Conservation (phyloP, 2,888 invertebrate species). For the Lithophane ornitopus region DNA sequence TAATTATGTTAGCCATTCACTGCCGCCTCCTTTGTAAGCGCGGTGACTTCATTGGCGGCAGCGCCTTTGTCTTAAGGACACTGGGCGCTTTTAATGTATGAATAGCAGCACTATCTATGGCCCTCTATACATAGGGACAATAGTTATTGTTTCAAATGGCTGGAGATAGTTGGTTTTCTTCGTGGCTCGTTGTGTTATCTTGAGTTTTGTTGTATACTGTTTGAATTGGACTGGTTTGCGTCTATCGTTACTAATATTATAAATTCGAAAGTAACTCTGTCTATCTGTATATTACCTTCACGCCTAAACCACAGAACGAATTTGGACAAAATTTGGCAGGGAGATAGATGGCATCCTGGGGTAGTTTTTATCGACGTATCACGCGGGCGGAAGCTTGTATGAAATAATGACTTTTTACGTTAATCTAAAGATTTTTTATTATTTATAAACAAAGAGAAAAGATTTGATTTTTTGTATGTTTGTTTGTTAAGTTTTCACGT, state of each 20-base stretch:
- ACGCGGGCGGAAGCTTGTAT: no score
- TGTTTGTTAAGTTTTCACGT: no score
- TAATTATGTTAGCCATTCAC: conserved; percentile 77
- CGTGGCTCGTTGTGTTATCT: conserved; percentile 27
- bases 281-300: no score
- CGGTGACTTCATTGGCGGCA: conserved; percentile 69
- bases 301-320: background rate
- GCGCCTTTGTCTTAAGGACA: conserved; percentile 73
- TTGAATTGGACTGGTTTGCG: background rate
- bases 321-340: no score
- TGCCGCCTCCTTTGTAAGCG: conserved; percentile 70
- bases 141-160: conserved; percentile 61
- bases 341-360: no score
- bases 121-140: conserved; percentile 66
- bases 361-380: no score
- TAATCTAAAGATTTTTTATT: no score
- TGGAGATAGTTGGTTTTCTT: conserved; percentile 54
- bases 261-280: no score
- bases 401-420: no score
- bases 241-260: background rate
- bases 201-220: conserved; percentile 19
- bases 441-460: no score
- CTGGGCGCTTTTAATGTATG: conserved; percentile 72
- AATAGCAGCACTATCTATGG: conserved; percentile 69
- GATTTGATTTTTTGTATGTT: no score